A percentile compares a stretch with the other conserved stretches of the same genome.
phyloP scores from a whole-genome alignment of 2,797 vertebrate genomes.

The Catostomus latipinnis region DNA sequence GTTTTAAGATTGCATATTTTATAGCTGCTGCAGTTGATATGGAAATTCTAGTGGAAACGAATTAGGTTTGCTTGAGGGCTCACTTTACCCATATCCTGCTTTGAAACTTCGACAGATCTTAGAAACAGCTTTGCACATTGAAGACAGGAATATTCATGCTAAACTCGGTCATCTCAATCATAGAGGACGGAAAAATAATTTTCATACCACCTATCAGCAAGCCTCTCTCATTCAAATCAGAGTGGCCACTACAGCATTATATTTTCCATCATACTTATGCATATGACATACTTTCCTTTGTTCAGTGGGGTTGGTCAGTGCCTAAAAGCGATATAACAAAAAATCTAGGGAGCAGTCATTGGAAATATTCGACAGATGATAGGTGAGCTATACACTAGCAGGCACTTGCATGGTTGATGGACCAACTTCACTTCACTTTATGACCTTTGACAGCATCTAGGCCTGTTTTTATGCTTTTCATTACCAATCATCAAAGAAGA shows the following conservation, averaged over 20 bases:
- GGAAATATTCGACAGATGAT: not conserved
- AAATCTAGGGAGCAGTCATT: not conserved
- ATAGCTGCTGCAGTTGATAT: slow-evolving; percentile 16
- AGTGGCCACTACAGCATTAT: slow-evolving; percentile 60
- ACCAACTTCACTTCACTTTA: not conserved
- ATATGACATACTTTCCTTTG: slow-evolving; percentile 55
- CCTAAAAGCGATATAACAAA: not conserved
- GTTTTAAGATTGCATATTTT: slow-evolving; percentile 22
- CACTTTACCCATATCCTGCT: slow-evolving; percentile 15
- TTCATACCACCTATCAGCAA: slow-evolving; percentile 67
- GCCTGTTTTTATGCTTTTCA: not conserved
- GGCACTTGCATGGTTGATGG: too few species aligned
- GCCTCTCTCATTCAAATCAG: slow-evolving; percentile 68
- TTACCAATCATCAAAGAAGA: not conserved
- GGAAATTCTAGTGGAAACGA: slow-evolving; percentile 36
- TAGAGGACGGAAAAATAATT: slow-evolving; percentile 67
- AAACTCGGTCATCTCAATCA: slow-evolving; percentile 42
- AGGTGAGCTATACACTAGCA: not conserved
- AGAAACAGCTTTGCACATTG: not conserved
- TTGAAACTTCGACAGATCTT: slow-evolving; percentile 23
- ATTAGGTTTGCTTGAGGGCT: slow-evolving; percentile 21
- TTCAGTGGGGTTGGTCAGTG: slow-evolving; percentile 21
- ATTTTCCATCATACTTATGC: slow-evolving; percentile 65
- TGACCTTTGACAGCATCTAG: slow-evolving; percentile 20
- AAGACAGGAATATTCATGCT: slow-evolving; percentile 4